These are phyloP conservation scores for Rhagium mordax DNA, from an alignment of 2,888 invertebrate species.

Conservation along the genomic window DNA sequence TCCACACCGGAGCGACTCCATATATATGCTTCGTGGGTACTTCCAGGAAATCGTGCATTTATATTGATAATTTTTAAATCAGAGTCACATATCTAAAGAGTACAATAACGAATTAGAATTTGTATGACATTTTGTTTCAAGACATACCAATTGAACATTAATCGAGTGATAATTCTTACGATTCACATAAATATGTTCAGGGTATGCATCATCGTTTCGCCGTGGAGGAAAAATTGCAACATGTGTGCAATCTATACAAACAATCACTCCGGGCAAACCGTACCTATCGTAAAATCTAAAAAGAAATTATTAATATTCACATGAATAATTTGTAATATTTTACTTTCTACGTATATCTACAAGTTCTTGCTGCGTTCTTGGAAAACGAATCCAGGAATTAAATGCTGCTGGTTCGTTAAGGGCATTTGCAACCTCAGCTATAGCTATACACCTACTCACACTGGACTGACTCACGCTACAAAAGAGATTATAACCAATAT, in stretches of 20 bases:
- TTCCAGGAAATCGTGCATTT: too few relatives aligned
- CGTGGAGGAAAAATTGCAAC: too few relatives aligned
- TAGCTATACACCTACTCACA: constrained; percentile 32
- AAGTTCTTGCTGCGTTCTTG: constrained; percentile 27
- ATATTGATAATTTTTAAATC: too few relatives aligned
- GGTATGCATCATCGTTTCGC: constrained; percentile 12
- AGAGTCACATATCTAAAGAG: too few relatives aligned
- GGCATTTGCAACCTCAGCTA: constrained; percentile 28
- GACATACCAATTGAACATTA: too few relatives aligned
- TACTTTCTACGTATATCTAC: neutral
- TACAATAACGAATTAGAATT: too few relatives aligned
- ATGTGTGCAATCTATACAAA: constrained; percentile 25
- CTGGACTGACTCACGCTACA: constrained; percentile 31
- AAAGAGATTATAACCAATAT: constrained; percentile 30
- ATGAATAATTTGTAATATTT: neutral
- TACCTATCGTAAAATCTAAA: constrained; percentile 15
- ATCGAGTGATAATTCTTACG: constrained; percentile 28
- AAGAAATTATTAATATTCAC: neutral
- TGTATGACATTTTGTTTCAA: too few relatives aligned
- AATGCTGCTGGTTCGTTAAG: constrained; percentile 28
- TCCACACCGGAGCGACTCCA: neutral
- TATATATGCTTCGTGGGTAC: neutral
- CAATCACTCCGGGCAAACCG: constrained; percentile 23
- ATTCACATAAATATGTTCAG: too few relatives aligned
- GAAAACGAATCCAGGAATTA: constrained; percentile 28